Evolutionary conservation across 2,113 vertebrate species (phyloP).

Genomic region (Crocuta crocuta): DNA sequence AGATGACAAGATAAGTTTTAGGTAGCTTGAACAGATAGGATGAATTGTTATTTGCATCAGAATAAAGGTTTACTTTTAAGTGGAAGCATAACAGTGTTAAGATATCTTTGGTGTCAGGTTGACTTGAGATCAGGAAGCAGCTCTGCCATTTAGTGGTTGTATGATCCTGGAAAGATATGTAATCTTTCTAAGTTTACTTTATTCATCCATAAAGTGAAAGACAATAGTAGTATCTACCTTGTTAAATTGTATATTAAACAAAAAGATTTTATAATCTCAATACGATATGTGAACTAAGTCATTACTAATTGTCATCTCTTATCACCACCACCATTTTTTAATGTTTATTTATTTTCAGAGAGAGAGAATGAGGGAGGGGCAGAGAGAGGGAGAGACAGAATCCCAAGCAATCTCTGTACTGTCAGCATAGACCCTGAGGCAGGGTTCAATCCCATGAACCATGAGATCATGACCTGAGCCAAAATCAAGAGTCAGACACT

Average conservation of each 20-base stretch:
- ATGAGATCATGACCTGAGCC: too few relatives aligned
- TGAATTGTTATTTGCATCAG: background rate
- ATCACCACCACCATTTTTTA: background rate
- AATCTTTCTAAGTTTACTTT: background rate
- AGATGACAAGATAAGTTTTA: background rate
- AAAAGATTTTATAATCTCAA: background rate
- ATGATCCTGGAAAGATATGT: background rate
- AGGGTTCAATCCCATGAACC: too few relatives aligned
- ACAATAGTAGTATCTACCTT: background rate
- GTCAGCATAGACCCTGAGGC: too few relatives aligned
- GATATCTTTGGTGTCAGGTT: background rate
- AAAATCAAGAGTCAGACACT: too few relatives aligned
- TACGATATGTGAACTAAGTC: background rate
- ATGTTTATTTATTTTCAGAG: too few relatives aligned
- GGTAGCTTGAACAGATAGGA: background rate
- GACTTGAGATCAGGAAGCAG: background rate
- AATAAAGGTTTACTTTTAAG: background rate
- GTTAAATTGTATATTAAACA: background rate
- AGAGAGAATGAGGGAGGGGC: too few relatives aligned
- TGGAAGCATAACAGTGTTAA: background rate
- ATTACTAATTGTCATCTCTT: background rate
- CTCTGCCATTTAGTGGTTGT: background rate
- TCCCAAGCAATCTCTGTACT: too few relatives aligned
- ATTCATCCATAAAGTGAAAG: background rate
- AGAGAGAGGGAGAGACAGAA: too few relatives aligned